These are phyloP conservation scores for Botrylloides violaceus DNA, from an alignment of 23 tunicate genomes.

Conservation along the genomic window DNA sequence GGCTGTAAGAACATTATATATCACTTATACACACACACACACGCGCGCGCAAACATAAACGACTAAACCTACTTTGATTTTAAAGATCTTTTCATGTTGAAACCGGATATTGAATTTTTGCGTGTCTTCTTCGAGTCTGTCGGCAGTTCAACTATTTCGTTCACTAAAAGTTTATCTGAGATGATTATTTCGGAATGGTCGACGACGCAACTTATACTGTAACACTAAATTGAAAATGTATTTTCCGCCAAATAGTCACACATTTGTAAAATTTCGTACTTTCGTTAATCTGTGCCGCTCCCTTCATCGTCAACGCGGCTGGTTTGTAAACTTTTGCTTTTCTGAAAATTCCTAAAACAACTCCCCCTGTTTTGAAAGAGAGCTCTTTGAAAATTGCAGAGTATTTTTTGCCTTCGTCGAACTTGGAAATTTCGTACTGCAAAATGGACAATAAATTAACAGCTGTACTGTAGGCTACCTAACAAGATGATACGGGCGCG, in stretches of 20 bases:
- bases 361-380: slow-evolving; percentile 39
- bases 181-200: too few relatives aligned
- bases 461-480: background rate
- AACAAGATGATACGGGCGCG: too few relatives aligned
- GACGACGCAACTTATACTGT: too few relatives aligned
- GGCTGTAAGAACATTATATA: too few relatives aligned
- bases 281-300: too few relatives aligned
- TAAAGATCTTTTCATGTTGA: slow-evolving; percentile 32
- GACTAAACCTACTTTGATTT: slow-evolving; percentile 49
- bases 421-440: slow-evolving; percentile 41
- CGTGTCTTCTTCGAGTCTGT: background rate
- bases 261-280: too few relatives aligned
- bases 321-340: slow-evolving; percentile 2
- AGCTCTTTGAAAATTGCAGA: slow-evolving; percentile 48
- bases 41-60: too few relatives aligned
- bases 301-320: too few relatives aligned
- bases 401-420: slow-evolving; percentile 60
- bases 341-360: slow-evolving; percentile 75
- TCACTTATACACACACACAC: too few relatives aligned
- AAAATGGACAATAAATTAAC: background rate
- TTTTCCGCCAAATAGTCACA: too few relatives aligned
- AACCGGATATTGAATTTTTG: slow-evolving; percentile 7
- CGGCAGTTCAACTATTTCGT: background rate
- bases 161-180: slow-evolving; percentile 1
- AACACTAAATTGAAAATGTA: too few relatives aligned